These are phyloP conservation scores for Loxodonta africana DNA, from an alignment of 2,113 vertebrate genomes.

Conservation along the genomic window DNA sequence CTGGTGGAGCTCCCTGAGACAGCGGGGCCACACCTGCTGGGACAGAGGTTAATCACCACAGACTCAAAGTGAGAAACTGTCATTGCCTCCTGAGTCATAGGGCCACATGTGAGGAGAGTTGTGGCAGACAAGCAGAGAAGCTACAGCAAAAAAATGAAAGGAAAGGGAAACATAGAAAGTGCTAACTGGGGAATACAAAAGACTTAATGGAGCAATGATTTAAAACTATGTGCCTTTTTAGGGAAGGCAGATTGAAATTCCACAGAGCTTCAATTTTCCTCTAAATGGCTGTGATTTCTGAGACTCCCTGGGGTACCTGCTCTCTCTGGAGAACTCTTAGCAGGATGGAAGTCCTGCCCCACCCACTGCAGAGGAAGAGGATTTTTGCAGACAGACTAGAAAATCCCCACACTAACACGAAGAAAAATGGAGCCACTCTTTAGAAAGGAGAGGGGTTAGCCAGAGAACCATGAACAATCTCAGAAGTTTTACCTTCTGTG, in stretches of 20 bases:
- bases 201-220: slow-evolving; percentile 72
- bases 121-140: background rate
- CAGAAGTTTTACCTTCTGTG: background rate
- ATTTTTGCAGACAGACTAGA: background rate
- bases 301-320: slow-evolving; percentile 52
- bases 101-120: background rate
- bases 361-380: background rate
- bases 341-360: background rate
- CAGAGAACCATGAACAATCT: background rate
- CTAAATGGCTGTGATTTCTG: slow-evolving; percentile 75
- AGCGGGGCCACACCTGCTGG: background rate
- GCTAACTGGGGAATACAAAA: slow-evolving; percentile 73
- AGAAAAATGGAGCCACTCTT: background rate
- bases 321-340: slow-evolving; percentile 55
- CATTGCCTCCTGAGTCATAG: background rate
- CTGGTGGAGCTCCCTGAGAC: background rate
- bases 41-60: background rate
- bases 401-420: background rate
- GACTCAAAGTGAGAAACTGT: background rate
- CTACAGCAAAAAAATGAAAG: background rate
- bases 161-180: slow-evolving; percentile 14
- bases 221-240: slow-evolving; percentile 67
- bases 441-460: background rate
- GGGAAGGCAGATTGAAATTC: slow-evolving; percentile 70
- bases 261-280: slow-evolving; percentile 78